Conservation (phyloP, 2,888 invertebrate genomes). For the Eutolmus rufibarbis region DNA sequence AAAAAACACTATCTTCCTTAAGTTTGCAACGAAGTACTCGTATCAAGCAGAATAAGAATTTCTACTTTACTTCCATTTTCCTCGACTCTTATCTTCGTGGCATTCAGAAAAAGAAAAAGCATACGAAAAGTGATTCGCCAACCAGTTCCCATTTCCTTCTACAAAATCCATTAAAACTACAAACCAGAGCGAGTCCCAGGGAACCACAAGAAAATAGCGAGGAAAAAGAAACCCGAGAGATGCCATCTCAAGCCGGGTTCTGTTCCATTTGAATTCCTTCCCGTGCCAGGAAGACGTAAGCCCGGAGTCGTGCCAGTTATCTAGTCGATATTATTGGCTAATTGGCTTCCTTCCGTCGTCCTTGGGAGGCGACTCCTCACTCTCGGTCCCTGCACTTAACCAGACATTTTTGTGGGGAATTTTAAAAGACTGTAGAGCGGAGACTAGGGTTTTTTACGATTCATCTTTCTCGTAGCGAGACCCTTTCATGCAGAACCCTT, state of each 20-base stretch:
- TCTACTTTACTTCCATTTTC: neutral
- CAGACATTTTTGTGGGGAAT: neutral
- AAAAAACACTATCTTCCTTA: too few relatives aligned
- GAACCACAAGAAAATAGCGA: neutral
- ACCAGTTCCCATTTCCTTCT: neutral
- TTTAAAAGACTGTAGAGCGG: neutral
- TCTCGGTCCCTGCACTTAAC: neutral
- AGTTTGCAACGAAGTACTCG: too few relatives aligned
- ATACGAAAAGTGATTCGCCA: neutral
- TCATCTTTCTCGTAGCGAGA: neutral
- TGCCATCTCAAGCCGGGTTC: neutral
- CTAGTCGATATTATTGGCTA: neutral
- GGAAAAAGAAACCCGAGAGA: neutral
- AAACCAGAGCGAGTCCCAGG: neutral
- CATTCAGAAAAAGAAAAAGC: neutral
- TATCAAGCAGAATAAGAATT: neutral
- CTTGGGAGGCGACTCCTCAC: neutral
- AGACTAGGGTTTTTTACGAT: neutral
- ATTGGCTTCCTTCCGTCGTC: slow-evolving; percentile 25
- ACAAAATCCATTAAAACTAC: neutral
- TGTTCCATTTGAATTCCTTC: neutral
- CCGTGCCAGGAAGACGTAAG: neutral
- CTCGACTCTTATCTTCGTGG: neutral
- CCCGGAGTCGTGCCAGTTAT: neutral
- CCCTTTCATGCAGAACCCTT: neutral